Percentiles rank a stretch among this genome's conserved stretches.
Evolutionary conservation across 2,797 vertebrate genomes (phyloP).

Genomic region (Myoxocephalus aenaeus): DNA sequence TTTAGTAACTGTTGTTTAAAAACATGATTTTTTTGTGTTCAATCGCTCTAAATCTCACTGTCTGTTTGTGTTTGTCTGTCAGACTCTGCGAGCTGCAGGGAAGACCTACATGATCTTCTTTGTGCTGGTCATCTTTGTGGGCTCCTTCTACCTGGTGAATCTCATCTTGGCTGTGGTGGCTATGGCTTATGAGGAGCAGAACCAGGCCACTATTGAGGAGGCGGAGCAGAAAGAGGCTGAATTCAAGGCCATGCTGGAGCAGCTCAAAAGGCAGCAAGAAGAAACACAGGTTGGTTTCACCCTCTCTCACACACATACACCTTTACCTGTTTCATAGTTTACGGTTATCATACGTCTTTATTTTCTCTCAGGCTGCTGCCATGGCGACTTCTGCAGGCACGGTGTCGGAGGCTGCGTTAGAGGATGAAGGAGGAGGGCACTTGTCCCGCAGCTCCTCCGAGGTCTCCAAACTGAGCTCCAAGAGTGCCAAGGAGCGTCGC

Average conservation of each 20-base stretch:
- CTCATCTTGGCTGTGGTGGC: slow-evolving; percentile 99
- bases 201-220: slow-evolving; percentile 97
- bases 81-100: slow-evolving; percentile 97
- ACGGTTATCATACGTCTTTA: slow-evolving; percentile 1
- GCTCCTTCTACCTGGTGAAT: slow-evolving; percentile 98
- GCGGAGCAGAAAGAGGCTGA: slow-evolving; percentile 98
- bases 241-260: slow-evolving; percentile 98
- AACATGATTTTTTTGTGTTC: neutral
- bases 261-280: slow-evolving; percentile 95
- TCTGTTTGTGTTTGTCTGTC: slow-evolving; percentile 33
- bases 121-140: slow-evolving; percentile 98
- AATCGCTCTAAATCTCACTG: neutral
- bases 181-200: slow-evolving; percentile 99
- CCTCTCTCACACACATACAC: neutral
- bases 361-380: slow-evolving; percentile 87
- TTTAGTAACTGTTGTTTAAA: neutral
- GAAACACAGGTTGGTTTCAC: slow-evolving; percentile 89
- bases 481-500: slow-evolving; percentile 96
- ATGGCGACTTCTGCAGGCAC: slow-evolving; percentile 96
- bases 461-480: slow-evolving; percentile 96
- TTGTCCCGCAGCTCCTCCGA: slow-evolving; percentile 96
- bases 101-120: slow-evolving; percentile 99
- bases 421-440: slow-evolving; percentile 91
- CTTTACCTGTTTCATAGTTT: neutral
- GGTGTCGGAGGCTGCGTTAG: slow-evolving; percentile 94